A percentile compares a stretch with the other conserved stretches of the same genome.
These are phyloP conservation scores for Drosophila seclusa DNA, from an alignment of 2,888 invertebrate species.

Conservation along the genomic window DNA sequence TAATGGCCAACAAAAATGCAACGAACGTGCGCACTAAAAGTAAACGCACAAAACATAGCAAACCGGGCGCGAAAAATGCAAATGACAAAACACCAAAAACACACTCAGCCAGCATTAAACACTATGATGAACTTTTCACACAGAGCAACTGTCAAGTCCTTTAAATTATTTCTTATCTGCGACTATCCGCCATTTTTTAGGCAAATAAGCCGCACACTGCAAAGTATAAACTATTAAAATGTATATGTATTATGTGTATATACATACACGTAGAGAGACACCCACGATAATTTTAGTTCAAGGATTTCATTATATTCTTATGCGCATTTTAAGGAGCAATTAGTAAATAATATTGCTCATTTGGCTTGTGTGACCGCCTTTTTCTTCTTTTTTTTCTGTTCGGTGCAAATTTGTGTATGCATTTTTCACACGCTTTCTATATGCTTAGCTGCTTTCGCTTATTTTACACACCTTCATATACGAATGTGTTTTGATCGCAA, in stretches of 20 bases:
- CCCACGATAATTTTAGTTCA: constrained; percentile 6
- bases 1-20: constrained; percentile 67
- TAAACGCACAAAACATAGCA: constrained; percentile 52
- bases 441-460: neutral
- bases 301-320: constrained; percentile 4
- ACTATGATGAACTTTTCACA: constrained; percentile 1
- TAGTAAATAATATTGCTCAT: constrained; percentile 12
- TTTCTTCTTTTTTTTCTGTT: constrained; percentile 12
- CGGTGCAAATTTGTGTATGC: constrained; percentile 39
- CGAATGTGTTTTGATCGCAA: constrained; percentile 24
- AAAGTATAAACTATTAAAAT: constrained; percentile 11
- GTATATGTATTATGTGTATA: constrained; percentile 2
- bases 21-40: constrained; percentile 51
- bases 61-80: constrained; percentile 63
- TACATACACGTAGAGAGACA: constrained; percentile 7
- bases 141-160: constrained; percentile 1
- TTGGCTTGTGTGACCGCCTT: constrained; percentile 21
- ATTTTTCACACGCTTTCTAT: constrained; percentile 24
- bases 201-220: constrained; percentile 26
- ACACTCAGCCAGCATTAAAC: neutral
- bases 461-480: constrained; percentile 71
- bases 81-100: constrained; percentile 27
- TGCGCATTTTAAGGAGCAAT: constrained; percentile 17
- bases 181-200: constrained; percentile 48
- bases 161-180: constrained; percentile 38